A percentile compares a stretch with the other conserved stretches of the same genome.
Conservation (phyloP, 2,797 vertebrate species). For the Semaprochilodus insignis region DNA sequence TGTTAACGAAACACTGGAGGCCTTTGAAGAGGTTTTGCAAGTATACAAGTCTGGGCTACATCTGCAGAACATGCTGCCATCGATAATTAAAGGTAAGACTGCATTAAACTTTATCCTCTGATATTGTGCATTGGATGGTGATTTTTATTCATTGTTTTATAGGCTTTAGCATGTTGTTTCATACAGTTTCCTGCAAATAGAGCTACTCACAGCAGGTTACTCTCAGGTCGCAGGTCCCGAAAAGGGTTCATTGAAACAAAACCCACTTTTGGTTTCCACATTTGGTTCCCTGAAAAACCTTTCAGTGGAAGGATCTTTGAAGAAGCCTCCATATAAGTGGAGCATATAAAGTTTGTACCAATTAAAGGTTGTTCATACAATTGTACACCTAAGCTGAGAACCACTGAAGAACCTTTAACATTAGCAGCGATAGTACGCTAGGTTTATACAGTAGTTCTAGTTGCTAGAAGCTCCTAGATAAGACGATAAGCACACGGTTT, state of each 20-base stretch:
- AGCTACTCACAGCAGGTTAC: not conserved
- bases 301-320: not conserved
- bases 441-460: not conserved
- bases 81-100: conserved; percentile 81
- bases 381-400: not conserved
- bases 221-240: not conserved
- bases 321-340: not conserved
- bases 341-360: no score
- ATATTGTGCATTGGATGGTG: not conserved
- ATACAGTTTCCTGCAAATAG: not conserved
- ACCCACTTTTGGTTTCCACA: no score
- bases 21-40: conserved; percentile 88
- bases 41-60: conserved; percentile 89
- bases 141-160: conserved; percentile 35
- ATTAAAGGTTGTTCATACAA: no score
- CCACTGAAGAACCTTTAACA: not conserved
- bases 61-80: conserved; percentile 79
- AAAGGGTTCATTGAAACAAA: not conserved
- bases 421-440: not conserved
- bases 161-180: not conserved
- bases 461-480: not conserved
- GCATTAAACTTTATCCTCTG: conserved; percentile 22
- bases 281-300: not conserved
- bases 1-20: conserved; percentile 84
- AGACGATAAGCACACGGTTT: not conserved